Evolutionary conservation across 1,140 invertebrate genomes (phyloP), one percentile per base, ranked within the genome.

Genomic region (Pogonomyrmex barbatus): DNA sequence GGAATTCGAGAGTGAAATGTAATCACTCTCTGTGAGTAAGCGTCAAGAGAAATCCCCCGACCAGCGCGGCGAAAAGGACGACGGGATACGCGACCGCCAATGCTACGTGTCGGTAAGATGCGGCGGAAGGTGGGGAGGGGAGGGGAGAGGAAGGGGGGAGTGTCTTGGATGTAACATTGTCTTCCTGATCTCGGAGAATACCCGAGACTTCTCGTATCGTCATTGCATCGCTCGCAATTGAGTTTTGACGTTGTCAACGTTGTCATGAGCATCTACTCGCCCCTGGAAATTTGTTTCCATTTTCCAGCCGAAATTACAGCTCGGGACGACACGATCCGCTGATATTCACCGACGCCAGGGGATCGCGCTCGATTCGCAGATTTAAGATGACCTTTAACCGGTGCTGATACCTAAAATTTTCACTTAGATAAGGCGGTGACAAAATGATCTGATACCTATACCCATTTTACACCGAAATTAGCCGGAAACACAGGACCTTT

Each of bases 1-100:
- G 65, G 42, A 58, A 77, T 86, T 33, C 85, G 67, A 82, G 67
- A 82, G 77, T 62, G 52, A 86, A 86, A 86, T 86, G 85, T 86
- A 86, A 86, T 86, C 85, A 86, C 77, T 86, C 67, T 39, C 3
- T 42, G 60, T 39, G 50, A 42, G 82, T 12, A 58, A 54, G 50
- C 17, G 67, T 10, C 17, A 39, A 4, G 24, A 36, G 54, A 33
- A 73, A 60, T 60, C 39, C 65, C 24, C 39, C 9, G 5, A 56
- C 14, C 36, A 24, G 9, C 36, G 24, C 78, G 52, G 33, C 39
- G 71, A 84, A 63, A 42, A 12, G 47, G 71, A 5, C 36, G 2
- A 24, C 24, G 24, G 24, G 24, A 24, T 24, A 24, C 24, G 24
- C 24, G 24, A n/a, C 5, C 12, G 54, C 30, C 47, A 54, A 52